These are phyloP conservation scores for Serranus cabrilla DNA, from an alignment of 2,797 vertebrate species.

Conservation along the genomic window DNA sequence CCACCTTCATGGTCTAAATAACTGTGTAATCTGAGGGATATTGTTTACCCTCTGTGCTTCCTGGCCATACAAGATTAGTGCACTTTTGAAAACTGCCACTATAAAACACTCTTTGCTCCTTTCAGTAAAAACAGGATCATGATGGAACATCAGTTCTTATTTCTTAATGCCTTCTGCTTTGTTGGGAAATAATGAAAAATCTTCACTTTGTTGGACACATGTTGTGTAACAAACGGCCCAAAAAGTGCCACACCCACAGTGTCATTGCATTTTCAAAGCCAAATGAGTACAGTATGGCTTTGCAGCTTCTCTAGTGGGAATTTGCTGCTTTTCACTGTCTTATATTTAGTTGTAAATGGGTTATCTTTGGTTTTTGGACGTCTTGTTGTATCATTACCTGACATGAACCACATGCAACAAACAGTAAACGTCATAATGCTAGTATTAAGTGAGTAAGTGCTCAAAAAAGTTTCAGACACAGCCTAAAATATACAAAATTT, in stretches of 20 bases:
- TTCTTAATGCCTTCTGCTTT: background rate
- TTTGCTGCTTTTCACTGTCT: too few species aligned
- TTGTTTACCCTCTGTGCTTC: slow-evolving; percentile 28
- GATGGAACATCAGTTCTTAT: background rate
- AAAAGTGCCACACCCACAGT: background rate
- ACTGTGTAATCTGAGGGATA: slow-evolving; percentile 56
- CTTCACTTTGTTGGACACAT: background rate
- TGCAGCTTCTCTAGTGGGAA: too few species aligned
- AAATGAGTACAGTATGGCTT: too few species aligned
- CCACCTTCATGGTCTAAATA: slow-evolving; percentile 43
- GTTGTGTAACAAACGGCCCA: background rate
- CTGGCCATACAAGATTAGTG: slow-evolving; percentile 17
- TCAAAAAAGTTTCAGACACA: background rate
- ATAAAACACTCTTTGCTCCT: background rate
- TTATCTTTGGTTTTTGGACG: too few species aligned
- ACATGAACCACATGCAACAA: background rate
- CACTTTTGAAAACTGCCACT: slow-evolving; percentile 19
- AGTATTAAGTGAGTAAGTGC: background rate
- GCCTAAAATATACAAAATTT: background rate
- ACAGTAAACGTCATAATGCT: background rate
- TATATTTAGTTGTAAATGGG: too few species aligned
- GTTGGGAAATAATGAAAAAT: background rate
- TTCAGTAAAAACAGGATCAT: slow-evolving; percentile 16
- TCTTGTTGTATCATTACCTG: too few species aligned
- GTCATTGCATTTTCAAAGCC: background rate